phyloP scores from a whole-genome alignment of 2,888 invertebrate genomes.

The Yponomeuta malinellus region DNA sequence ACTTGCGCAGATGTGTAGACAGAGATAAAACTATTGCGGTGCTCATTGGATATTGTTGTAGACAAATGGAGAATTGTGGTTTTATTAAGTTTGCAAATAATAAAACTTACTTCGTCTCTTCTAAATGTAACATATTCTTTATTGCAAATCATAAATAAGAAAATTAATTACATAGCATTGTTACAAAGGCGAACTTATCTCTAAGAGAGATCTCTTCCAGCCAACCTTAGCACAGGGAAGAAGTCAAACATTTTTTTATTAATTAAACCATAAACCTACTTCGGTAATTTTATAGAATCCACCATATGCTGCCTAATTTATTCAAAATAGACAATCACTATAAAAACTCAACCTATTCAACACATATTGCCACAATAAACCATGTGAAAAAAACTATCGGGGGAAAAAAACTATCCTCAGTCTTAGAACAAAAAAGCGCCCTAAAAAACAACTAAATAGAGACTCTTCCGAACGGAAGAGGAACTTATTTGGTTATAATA shows the following conservation, averaged over 20 bases:
- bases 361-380: conserved; percentile 58
- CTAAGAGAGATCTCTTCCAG: too few relatives aligned
- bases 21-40: conserved; percentile 24
- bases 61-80: too few relatives aligned
- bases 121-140: too few relatives aligned
- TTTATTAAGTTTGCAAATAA: too few relatives aligned
- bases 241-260: too few relatives aligned
- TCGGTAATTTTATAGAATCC: neutral
- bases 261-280: too few relatives aligned
- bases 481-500: conserved; percentile 73
- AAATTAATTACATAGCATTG: too few relatives aligned
- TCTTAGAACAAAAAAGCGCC: conserved; percentile 54
- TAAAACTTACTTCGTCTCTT: too few relatives aligned
- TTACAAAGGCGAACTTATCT: too few relatives aligned
- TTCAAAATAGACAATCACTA: conserved; percentile 42
- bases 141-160: too few relatives aligned
- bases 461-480: conserved; percentile 68
- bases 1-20: conserved; percentile 44
- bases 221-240: too few relatives aligned
- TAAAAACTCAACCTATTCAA: conserved; percentile 44
- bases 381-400: conserved; percentile 25
- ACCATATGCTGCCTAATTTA: conserved; percentile 24
- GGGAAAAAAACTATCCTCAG: neutral
- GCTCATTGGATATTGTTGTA: too few relatives aligned
- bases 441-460: conserved; percentile 19